Evolutionary conservation across 2,888 invertebrate genomes (phyloP), one percentile per base, ranked within the genome.

Genomic region (Eilema depressum): DNA sequence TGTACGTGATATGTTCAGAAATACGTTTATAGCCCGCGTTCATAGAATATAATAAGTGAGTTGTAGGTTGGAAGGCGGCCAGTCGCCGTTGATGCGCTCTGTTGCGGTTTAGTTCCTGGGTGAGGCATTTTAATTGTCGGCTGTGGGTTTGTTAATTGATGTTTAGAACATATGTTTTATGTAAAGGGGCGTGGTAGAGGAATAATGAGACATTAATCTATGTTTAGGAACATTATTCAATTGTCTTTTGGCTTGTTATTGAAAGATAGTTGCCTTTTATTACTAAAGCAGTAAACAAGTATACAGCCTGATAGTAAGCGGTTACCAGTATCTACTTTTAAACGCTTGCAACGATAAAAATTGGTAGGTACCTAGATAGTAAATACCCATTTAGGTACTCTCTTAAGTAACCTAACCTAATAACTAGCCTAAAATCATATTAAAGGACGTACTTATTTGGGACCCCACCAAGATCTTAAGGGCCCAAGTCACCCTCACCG

Each of bases 41-140:
- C 92, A 94, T 94, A 93, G 95, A 95, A 95, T 95, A 95, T 95
- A 93, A 95, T 95, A 95, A 94, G 94, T 90, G 89, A 92, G 92
- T 92, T 92, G 93, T 92, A 88, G 92, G 91, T 93, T 95, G 95
- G 92, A 90, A 91, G 92, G 89, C 89, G 88, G 90, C 91, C 93
- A 93, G 94, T 92, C 86, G 91, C 47, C 75, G 85, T 77, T 84
- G 90, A 86, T 85, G 87, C 85, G 88, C 85, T 87, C 86, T 89
- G 91, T 89, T 92, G 93, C 88, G 91, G 93, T 91, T 91, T 87
- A 76, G 87, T 87, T 92, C 89, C 89, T 87, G 90, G 89, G 89
- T 88, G 86, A 89, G 90, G 91, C 81, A 90, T 92, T 93, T 93
- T 93, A 93, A 93, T 94, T 92, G 90, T 89, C 85, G 85, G 82